These are phyloP conservation scores for Diloba caeruleocephala DNA, from an alignment of 2,888 invertebrate genomes.

Conservation along the genomic window DNA sequence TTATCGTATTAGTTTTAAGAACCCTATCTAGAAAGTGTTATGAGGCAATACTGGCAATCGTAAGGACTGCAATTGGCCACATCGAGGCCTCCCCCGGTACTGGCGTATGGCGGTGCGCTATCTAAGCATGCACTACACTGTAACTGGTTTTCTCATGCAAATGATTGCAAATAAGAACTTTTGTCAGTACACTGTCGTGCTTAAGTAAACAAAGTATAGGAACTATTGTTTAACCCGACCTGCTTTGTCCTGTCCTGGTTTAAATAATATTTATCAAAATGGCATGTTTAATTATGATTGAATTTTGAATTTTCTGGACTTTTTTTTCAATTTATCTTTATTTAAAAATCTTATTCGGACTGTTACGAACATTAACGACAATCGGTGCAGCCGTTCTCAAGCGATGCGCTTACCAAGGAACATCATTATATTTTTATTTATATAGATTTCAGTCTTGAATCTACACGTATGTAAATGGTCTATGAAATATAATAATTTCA, in stretches of 20 bases:
- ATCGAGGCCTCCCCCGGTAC: constrained; percentile 67
- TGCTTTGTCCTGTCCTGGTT: background rate
- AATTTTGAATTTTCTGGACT: no score
- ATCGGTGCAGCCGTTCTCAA: no score
- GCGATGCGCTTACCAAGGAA: no score
- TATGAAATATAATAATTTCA: no score
- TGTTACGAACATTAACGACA: no score
- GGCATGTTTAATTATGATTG: no score
- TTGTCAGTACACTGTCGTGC: constrained; percentile 59
- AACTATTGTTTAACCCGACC: constrained; percentile 29
- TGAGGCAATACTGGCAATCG: constrained; percentile 45
- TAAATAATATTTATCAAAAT: no score
- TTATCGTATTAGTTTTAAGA: constrained; percentile 36
- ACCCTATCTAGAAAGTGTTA: constrained; percentile 57
- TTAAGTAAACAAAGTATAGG: constrained; percentile 28
- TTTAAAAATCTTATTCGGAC: no score
- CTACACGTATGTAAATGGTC: no score
- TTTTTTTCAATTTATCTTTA: no score
- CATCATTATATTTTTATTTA: no score
- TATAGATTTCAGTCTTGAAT: no score
- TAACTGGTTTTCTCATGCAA: constrained; percentile 83
- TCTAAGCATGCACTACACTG: constrained; percentile 66
- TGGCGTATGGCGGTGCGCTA: constrained; percentile 54
- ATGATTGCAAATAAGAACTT: constrained; percentile 78
- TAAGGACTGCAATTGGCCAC: constrained; percentile 37